These are phyloP conservation scores for Acanthiza pusilla DNA, from an alignment of 2,797 vertebrate genomes.

Conservation along the genomic window DNA sequence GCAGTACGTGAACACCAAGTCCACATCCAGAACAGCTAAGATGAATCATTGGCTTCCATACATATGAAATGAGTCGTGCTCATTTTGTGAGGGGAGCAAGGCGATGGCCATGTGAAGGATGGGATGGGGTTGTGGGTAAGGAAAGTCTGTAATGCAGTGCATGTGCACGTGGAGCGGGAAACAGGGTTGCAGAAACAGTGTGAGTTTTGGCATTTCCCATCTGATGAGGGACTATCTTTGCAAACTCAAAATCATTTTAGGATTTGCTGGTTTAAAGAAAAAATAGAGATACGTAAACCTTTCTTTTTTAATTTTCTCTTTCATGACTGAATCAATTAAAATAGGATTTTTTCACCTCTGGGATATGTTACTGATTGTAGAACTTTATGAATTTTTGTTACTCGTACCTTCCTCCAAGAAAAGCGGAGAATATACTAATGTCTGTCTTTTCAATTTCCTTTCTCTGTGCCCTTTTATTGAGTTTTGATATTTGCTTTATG, in stretches of 20 bases:
- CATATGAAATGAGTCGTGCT: not conserved
- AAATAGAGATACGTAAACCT: not conserved
- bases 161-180: fast-evolving
- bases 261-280: not conserved
- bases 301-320: not conserved
- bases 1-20: fast-evolving
- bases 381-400: slow-evolving; percentile 27
- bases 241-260: not conserved
- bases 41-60: not conserved
- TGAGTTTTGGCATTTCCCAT: not conserved
- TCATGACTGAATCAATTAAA: slow-evolving; percentile 16
- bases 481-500: slow-evolving; percentile 42
- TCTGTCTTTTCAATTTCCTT: slow-evolving; percentile 41
- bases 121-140: not conserved
- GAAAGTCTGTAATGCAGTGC: not conserved
- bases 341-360: not conserved
- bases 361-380: not conserved
- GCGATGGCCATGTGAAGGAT: fast-evolving
- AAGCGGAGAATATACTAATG: not conserved
- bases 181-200: not conserved
- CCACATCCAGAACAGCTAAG: not conserved
- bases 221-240: not conserved
- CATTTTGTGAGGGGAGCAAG: not conserved
- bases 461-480: slow-evolving; percentile 6
- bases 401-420: not conserved